Percentiles rank a stretch among this genome's conserved stretches.
Conservation (phyloP, 23 tunicate genomes). For the Oikopleura albicans region DNA sequence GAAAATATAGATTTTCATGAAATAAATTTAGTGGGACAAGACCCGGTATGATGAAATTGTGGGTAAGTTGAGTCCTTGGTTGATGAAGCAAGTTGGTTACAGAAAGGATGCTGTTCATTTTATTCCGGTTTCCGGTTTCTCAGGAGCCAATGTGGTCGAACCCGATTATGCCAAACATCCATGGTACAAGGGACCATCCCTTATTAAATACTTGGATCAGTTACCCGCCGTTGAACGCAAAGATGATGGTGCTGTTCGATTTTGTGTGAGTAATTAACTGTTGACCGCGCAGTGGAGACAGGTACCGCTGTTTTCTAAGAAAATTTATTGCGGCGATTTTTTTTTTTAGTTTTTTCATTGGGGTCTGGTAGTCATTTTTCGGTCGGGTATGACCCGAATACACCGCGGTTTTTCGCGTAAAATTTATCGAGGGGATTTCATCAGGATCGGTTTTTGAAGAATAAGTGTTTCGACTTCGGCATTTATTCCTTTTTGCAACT, state of each 20-base stretch:
- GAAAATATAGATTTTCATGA: too few species aligned
- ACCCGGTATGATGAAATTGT: conserved; percentile 64
- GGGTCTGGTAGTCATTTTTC: too few species aligned
- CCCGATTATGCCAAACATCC: conserved; percentile 47
- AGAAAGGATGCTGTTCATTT: conserved; percentile 66
- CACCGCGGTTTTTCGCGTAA: too few species aligned
- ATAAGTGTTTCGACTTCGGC: too few species aligned
- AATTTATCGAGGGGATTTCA: too few species aligned
- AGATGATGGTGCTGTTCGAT: conserved; percentile 56
- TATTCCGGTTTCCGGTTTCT: conserved; percentile 74
- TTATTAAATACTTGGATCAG: conserved; percentile 65
- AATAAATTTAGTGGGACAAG: conserved; percentile 33
- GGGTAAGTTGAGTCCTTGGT: conserved; percentile 59
- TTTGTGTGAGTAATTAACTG: conserved; percentile 18
- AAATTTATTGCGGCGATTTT: too few species aligned
- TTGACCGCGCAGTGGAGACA: too few species aligned
- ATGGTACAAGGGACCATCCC: conserved; percentile 84
- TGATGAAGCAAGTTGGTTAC: conserved; percentile 84
- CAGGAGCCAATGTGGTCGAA: conserved; percentile 51
- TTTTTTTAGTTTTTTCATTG: too few species aligned
- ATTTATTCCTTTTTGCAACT: too few species aligned
- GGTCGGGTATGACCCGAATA: too few species aligned
- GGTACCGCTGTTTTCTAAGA: too few species aligned
- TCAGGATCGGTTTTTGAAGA: too few species aligned
- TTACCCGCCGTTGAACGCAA: conserved; percentile 51